These are phyloP conservation scores for Peromyscus aztecus DNA, from an alignment of 2,797 vertebrate species.

Conservation along the genomic window DNA sequence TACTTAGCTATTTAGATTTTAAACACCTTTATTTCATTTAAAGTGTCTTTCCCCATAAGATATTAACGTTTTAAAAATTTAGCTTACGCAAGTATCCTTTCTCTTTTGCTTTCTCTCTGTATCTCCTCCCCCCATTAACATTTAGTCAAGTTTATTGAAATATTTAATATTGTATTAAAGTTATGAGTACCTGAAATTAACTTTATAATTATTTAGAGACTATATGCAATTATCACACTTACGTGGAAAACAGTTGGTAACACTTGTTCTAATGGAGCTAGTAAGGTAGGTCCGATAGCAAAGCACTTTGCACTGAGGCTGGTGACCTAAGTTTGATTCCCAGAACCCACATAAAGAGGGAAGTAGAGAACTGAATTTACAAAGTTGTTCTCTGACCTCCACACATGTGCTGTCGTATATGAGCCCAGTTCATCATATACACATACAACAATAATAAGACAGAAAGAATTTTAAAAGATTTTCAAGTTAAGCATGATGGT, in stretches of 20 bases:
- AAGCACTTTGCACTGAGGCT: neutral
- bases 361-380: neutral
- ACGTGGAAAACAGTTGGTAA: slow-evolving; percentile 5
- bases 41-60: neutral
- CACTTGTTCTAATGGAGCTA: neutral
- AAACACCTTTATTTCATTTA: neutral
- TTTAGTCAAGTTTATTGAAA: neutral
- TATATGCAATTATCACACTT: neutral
- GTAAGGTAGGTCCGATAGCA: neutral
- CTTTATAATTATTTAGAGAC: neutral
- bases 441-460: neutral
- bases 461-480: neutral
- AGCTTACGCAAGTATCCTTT: neutral
- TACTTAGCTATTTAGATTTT: slow-evolving; percentile 21
- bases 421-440: too few species aligned
- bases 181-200: neutral
- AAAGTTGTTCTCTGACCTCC: neutral
- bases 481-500: neutral
- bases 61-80: neutral
- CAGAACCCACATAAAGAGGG: neutral
- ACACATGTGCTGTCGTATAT: too few species aligned
- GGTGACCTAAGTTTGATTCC: neutral
- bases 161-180: neutral
- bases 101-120: neutral
- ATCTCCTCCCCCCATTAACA: neutral